Evolutionary conservation across 2,888 invertebrate genomes (phyloP), one percentile per base, ranked within the genome.

Genomic region (Drosophila nigricruria): DNA sequence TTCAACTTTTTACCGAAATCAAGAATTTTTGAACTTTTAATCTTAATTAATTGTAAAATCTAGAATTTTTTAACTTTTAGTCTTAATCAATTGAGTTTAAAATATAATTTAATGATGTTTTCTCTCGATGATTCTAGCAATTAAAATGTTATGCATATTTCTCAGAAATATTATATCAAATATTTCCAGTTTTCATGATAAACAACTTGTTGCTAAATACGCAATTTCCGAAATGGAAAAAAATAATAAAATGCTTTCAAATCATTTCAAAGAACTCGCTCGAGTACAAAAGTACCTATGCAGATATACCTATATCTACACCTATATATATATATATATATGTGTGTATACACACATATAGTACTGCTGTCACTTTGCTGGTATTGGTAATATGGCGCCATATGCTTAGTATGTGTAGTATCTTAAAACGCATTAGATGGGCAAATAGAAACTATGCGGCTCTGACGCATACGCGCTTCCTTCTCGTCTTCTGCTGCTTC

Each of bases 391-490:
- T 63, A 54, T 54, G 49, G 30, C 57, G 60, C 66, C 75, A 75
- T 66, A 50, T 63, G 49, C 42, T 14, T 38, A 47, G 5, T 25
- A 30, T 27, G 12, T 20, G 12, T 20, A 32, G 30, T 60, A 57
- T 57, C 20, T 56, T 60, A 20, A 49, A 64, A 68, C 73, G 69
- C 58, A 74, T 73, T 69, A 61, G 49, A 49, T 53, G 30, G 45
- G 38, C 23, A 53, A 53, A 53, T 10, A 52, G 5, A 42, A 43
- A 45, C 34, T 23, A 32, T 49, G 27, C 38, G 59, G 50, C 50
- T 68, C 43, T 69, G 73, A 77, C 69, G 59, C 57, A 77, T 69
- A 73, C 69, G 53, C 69, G 62, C 73, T 65, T 16, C n/a, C 16
- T 54, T 70, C 34, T 38, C 34, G 10, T 34, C 57, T 30, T 27